Evolutionary conservation across 2,113 vertebrate genomes (phyloP).

Genomic region (Micromys minutus): DNA sequence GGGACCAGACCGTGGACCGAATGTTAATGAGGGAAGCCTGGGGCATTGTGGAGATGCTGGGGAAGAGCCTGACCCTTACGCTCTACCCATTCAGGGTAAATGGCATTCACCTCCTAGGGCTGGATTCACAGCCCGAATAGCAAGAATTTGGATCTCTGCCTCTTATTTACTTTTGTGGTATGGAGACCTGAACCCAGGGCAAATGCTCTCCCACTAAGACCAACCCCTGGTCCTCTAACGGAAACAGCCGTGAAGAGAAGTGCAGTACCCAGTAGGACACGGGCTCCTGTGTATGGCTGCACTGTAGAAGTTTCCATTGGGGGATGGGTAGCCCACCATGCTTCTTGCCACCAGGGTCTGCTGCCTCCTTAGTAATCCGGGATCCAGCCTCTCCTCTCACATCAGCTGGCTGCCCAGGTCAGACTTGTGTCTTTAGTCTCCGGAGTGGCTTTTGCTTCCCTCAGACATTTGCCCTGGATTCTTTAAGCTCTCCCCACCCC

Average conservation of each 20-base stretch:
- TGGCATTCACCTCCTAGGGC: fast-evolving
- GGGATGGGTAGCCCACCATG: no score
- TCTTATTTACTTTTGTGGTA: background rate
- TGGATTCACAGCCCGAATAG: no score
- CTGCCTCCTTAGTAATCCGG: background rate
- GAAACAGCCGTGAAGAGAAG: background rate
- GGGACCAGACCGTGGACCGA: no score
- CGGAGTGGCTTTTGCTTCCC: background rate
- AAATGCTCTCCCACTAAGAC: background rate
- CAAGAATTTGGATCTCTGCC: fast-evolving
- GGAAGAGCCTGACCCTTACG: background rate
- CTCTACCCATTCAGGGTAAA: background rate
- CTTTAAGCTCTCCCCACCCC: background rate
- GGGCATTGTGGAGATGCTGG: background rate
- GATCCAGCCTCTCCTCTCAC: fast-evolving
- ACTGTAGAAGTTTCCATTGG: background rate
- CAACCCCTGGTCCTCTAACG: no score
- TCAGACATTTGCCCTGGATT: background rate
- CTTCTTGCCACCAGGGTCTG: background rate
- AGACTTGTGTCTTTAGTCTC: background rate
- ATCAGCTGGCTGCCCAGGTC: background rate
- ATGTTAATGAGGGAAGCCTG: background rate
- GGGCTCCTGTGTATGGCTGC: background rate
- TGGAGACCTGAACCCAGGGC: background rate
- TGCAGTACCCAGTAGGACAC: fast-evolving